Conservation (phyloP, 2,888 invertebrate genomes). For the Limenitis camilla region DNA sequence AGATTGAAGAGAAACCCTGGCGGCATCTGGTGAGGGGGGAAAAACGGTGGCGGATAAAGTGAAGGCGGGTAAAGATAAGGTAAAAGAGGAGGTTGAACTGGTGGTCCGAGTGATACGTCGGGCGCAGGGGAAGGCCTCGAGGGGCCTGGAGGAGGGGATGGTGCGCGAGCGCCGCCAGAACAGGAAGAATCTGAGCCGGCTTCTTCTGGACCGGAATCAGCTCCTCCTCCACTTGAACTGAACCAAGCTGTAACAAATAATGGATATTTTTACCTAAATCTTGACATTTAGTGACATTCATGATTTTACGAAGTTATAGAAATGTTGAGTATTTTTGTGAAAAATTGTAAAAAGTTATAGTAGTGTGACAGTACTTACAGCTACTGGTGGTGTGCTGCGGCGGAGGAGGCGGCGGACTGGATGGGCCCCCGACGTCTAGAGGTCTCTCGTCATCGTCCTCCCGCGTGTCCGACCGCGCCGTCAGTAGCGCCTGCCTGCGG, state of each 20-base stretch:
- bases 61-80: conserved; percentile 95
- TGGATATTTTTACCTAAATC: neutral
- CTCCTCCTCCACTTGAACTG: conserved; percentile 73
- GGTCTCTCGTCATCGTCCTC: conserved; percentile 89
- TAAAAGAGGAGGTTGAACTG: conserved; percentile 92
- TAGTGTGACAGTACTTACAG: conserved; percentile 44
- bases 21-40: conserved; percentile 85
- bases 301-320: neutral
- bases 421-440: conserved; percentile 90
- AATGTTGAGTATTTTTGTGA: too few species aligned
- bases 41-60: conserved; percentile 85
- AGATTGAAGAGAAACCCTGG: conserved; percentile 91
- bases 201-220: conserved; percentile 77
- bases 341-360: too few species aligned
- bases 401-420: conserved; percentile 84
- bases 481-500: conserved; percentile 86
- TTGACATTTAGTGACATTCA: neutral
- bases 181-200: conserved; percentile 84
- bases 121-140: conserved; percentile 85
- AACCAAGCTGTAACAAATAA: conserved; percentile 74
- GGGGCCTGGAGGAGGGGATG: conserved; percentile 74
- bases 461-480: conserved; percentile 79
- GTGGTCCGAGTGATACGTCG: conserved; percentile 95
- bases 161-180: conserved; percentile 76
- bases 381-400: conserved; percentile 50